Percentiles rank a stretch among this genome's conserved stretches.
phyloP scores from a whole-genome alignment of 1,140 invertebrate genomes.

The Nomia melanderi region DNA sequence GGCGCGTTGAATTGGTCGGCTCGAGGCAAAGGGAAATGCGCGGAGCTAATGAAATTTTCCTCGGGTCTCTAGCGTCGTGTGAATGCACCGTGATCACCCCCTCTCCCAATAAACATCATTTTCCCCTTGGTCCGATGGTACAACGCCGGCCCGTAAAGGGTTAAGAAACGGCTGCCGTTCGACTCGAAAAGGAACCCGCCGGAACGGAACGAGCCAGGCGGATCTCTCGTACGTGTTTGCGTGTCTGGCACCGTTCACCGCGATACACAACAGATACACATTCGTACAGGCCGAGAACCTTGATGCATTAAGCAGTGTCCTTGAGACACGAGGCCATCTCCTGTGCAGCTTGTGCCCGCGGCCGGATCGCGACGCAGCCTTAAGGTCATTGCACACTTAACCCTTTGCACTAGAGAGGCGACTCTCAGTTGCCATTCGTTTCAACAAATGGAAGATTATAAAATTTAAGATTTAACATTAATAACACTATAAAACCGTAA shows the following conservation, averaged over 20 bases:
- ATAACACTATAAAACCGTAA: too few species aligned
- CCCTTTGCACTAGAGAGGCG: too few species aligned
- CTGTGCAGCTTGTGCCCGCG: conserved; percentile 23
- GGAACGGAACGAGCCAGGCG: conserved; percentile 7
- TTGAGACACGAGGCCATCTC: conserved; percentile 49
- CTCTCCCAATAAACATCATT: neutral
- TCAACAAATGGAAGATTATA: too few species aligned
- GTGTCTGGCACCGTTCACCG: neutral
- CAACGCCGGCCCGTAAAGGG: conserved; percentile 34
- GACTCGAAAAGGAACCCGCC: conserved; percentile 26
- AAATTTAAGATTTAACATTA: too few species aligned
- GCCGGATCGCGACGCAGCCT: neutral
- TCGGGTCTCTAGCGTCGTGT: neutral
- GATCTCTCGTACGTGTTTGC: neutral
- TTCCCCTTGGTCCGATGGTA: conserved; percentile 4
- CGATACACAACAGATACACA: conserved; percentile 7
- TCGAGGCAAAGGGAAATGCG: too few species aligned
- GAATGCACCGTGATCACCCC: neutral
- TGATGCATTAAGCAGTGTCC: conserved; percentile 50
- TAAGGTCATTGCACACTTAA: too few species aligned
- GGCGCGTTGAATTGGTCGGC: too few species aligned
- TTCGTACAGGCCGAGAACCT: conserved; percentile 23
- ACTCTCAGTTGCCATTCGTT: too few species aligned
- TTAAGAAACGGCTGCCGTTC: conserved; percentile 28
- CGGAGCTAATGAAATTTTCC: neutral